Evolutionary conservation across 1,140 invertebrate species (phyloP), one percentile per base, ranked within the genome.

Genomic region (Camponotus vicinus): DNA sequence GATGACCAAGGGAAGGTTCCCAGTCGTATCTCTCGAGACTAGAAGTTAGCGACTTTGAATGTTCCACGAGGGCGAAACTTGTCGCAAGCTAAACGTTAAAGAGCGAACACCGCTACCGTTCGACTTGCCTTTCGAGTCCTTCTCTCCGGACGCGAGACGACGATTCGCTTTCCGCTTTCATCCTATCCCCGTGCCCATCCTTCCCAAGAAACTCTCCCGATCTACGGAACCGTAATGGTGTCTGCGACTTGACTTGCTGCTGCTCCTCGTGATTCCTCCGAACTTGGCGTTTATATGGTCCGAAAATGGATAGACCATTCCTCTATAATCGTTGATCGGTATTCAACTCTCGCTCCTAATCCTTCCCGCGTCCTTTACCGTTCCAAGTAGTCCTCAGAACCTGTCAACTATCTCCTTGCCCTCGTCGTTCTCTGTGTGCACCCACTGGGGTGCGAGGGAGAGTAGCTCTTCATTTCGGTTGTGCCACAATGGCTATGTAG

Each of bases 1-100:
- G 90, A 92, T 97, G 15, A 96, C 97, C 15, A 95, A 95, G 78
- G 96, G 96, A 73, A 96, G 87, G 97, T 97, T 92, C 97, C 97
- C 52, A 18, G n/a, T 85, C 80, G 57, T 67, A 82, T 83, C 82
- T 75, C 57, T 32, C 64, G 82, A 64, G 80, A 75, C 66, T 34
- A 42, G 42, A 87, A 87, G 80, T 87, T 87, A 85, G 80, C 69
- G 86, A 85, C 80, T 87, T 77, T 49, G 80, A 83, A 83, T 83
- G 85, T 86, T 86, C 86, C 80, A 85, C 80, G 52, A 61, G 61
- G 21, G 80, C 45, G 80, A 76, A 87, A 87, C 86, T 87, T 85
- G 80, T 87, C 86, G 79, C 86, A 82, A 52, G 79, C 80, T 69
- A 85, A 87, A 85, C 86, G 86, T 67, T 84, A 73, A 85, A 76